Conservation (phyloP, 2,113 vertebrate genomes). For the Oceanites oceanicus region DNA sequence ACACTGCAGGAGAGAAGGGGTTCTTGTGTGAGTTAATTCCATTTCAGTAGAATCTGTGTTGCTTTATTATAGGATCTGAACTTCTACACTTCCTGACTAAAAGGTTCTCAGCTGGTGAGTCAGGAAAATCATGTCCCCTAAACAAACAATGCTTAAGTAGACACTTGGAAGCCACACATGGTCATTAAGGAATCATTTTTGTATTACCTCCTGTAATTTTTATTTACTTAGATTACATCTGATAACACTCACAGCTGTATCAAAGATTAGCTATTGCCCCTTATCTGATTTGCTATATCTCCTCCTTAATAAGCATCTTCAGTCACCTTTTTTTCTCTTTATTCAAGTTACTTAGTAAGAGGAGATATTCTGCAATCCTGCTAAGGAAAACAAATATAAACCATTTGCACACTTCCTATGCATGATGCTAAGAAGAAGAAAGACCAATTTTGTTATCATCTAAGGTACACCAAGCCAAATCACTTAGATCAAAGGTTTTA, state of each 20-base stretch:
- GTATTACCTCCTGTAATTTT: not conserved
- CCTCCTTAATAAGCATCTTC: not conserved
- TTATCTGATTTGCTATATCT: not conserved
- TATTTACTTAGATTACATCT: not conserved
- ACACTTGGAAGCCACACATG: not conserved
- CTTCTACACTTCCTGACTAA: not conserved
- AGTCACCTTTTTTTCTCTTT: not conserved
- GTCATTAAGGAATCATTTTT: not conserved
- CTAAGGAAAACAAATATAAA: not conserved
- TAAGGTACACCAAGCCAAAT: not conserved
- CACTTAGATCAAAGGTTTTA: not conserved
- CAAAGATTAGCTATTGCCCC: not conserved
- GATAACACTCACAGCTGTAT: not conserved
- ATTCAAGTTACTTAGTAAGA: not conserved
- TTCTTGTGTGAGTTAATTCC: not conserved
- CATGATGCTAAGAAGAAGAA: not conserved
- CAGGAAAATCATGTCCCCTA: not conserved
- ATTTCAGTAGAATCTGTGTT: not conserved
- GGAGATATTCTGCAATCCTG: not conserved
- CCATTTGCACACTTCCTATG: not conserved
- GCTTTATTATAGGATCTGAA: not conserved
- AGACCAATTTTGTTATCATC: not conserved
- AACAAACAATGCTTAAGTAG: not conserved
- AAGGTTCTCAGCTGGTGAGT: not conserved
- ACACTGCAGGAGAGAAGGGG: not conserved